Base-by-base conservation (phyloP, 2,113 vertebrate species). In the Istiophorus platypterus region DNA sequence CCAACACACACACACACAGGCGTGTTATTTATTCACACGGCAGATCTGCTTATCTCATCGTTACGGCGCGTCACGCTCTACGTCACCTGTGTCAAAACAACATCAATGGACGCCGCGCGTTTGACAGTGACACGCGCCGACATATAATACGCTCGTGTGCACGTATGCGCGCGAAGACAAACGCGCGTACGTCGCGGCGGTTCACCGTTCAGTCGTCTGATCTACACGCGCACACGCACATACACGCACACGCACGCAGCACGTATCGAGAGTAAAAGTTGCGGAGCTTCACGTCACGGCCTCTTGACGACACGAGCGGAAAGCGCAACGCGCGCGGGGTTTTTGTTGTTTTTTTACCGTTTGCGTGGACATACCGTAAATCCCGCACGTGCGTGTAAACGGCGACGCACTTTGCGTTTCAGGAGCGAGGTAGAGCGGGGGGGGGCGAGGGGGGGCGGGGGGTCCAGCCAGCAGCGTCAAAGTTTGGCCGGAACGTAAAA, bases 41-140 rank as follows among this genome's bases (percentile, higher is more conserved):
- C n/a, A 12, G 80, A 85, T 89, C 83, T 67, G 86, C 88, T 90
- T 80, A 84, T 89, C 83, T 92, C 90, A 85, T 89, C 80, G 69
- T 63, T 49, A 20, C 51, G 68, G 70, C 81, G 81, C 92, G 91
- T 93, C 89, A 93, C 88, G 83, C 0, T 24, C 83, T 91, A 93
- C 92, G 92, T 93, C 89, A 92, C 76, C 76, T 37, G 80, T 80
- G 88, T 88, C 89, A 90, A 88, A 89, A 92, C 88, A 92, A 91
- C 88, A 90, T 90, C 86, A 85, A 74, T 72, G 85, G 76, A 72
- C 79, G 88, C 71, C 78, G 24, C 75, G 70, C 62, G 7, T 76
- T 18, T 62, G 29, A 37, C 72, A 34, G 45, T 7, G 54, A 72
- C 54, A 11, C 64, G 7, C 39, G 10, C 10, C 4, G 9, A 34